Evolutionary conservation across 2,797 vertebrate species (phyloP), one percentile per base, ranked within the genome.

Genomic region (Molossus molossus): DNA sequence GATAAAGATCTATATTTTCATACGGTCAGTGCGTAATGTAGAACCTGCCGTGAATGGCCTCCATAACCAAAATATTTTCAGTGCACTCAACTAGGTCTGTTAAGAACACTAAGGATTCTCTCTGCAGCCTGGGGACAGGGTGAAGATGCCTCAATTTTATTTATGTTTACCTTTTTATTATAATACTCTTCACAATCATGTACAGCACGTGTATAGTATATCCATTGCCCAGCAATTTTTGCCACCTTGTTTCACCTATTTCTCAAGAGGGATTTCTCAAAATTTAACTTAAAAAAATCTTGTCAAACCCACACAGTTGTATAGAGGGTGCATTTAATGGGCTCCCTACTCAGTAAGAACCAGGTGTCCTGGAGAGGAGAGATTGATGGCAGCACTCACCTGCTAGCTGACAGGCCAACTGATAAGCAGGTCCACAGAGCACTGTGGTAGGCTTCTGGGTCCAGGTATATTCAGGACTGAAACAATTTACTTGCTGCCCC

Each of bases 401-500:
- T 9, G 0, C 67, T n/a, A 21, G 33, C 67, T 18, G 33, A 37
- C 67, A 70, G 18, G 33, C 33, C 67, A 70, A n/a, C 33, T 70
- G 33, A 21, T 21, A 21, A 11, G 17, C 67, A 70, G 67, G 33
- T 33, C 33, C 33, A 18, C 33, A 70, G 67, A 11, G 33, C 67
- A 21, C 18, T 15, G 4, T 11, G 33, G 33, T 33, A 21, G 33
- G 67, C 67, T 70, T 1, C 33, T 70, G 4, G 33, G 4, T 21
- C 9, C 67, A 70, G 20, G 67, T 40, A 70, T 21, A 70, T 10
- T 4, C 33, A 70, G 67, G 67, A 40, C 29, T 6, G 40, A 65
- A 5, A 29, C 55, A 5, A 12, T 23, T 37, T 27, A 25, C 60
- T 64, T 21, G 6, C 6, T 0, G 0, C n/a, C 0, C 27, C 5